These are phyloP conservation scores for Hirtodrosophila trivittata DNA, from an alignment of 2,888 invertebrate species.

Conservation along the genomic window DNA sequence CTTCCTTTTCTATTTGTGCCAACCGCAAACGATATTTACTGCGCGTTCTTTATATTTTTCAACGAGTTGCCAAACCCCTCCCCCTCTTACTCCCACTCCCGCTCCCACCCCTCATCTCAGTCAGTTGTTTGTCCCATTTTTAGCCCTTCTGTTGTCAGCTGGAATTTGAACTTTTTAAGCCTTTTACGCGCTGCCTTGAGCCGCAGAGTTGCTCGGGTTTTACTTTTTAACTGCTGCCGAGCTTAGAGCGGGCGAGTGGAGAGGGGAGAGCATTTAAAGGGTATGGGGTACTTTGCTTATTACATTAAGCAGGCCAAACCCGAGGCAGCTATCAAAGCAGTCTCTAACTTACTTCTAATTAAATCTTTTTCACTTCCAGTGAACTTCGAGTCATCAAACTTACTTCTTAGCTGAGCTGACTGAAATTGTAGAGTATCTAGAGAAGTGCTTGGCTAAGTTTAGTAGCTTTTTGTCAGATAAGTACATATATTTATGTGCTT, in stretches of 20 bases:
- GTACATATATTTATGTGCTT: conserved; percentile 27
- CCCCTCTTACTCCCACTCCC: neutral
- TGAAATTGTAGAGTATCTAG: conserved; percentile 13
- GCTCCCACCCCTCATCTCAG: neutral
- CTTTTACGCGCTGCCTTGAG: conserved; percentile 77
- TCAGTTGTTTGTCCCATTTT: conserved; percentile 47
- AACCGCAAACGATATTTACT: conserved; percentile 79
- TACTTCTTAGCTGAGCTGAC: too few species aligned
- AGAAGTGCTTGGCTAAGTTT: neutral
- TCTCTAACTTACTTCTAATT: too few species aligned
- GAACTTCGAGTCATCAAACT: too few species aligned
- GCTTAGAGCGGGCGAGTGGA: neutral
- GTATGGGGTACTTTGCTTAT: conserved; percentile 18
- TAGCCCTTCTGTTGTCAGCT: conserved; percentile 69
- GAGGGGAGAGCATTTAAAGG: conserved; percentile 33
- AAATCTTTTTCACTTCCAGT: too few species aligned
- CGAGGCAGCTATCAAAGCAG: neutral
- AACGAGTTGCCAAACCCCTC: conserved; percentile 31
- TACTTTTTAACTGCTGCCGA: conserved; percentile 53
- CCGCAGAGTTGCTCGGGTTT: conserved; percentile 57
- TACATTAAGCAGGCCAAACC: neutral
- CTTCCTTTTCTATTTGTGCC: conserved; percentile 66
- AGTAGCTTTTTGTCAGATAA: conserved; percentile 18
- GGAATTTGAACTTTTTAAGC: conserved; percentile 80
- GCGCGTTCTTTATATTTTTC: conserved; percentile 55